Conservation (phyloP, 2,888 invertebrate genomes). For the Cephus spinipes region DNA sequence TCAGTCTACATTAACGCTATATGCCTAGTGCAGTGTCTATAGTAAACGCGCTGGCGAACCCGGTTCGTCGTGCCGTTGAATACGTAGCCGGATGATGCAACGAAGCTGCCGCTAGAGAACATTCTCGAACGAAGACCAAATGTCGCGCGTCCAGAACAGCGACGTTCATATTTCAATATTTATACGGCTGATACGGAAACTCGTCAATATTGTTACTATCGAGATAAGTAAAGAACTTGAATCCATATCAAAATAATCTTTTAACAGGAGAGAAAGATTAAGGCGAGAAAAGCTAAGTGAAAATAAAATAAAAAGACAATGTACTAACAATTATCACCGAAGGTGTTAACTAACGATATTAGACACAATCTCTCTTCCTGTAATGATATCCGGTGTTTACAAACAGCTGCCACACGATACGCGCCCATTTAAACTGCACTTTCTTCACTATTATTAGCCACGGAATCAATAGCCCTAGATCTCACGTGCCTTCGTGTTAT, state of each 20-base stretch:
- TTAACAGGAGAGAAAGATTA: neutral
- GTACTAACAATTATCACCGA: neutral
- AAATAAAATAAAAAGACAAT: neutral
- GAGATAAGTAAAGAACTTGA: neutral
- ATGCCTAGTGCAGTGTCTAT: neutral
- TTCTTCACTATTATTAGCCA: neutral
- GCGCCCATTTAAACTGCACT: neutral
- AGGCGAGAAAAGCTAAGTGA: neutral
- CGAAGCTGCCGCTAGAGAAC: neutral
- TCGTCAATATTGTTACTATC: neutral
- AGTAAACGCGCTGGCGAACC: neutral
- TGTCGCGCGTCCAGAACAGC: neutral
- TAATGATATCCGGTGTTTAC: neutral
- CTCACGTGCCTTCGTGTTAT: neutral
- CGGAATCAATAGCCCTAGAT: neutral
- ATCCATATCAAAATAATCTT: neutral
- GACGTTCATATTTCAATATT: neutral
- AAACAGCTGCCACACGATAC: neutral
- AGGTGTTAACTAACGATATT: neutral
- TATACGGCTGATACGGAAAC: neutral
- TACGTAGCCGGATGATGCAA: neutral
- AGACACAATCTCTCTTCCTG: neutral
- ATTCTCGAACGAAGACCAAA: neutral
- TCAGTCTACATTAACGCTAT: slow-evolving; percentile 7
- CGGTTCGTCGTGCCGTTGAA: neutral